Evolutionary conservation across 2,888 invertebrate species (phyloP).

Genomic region (Eupithecia tripunctaria): DNA sequence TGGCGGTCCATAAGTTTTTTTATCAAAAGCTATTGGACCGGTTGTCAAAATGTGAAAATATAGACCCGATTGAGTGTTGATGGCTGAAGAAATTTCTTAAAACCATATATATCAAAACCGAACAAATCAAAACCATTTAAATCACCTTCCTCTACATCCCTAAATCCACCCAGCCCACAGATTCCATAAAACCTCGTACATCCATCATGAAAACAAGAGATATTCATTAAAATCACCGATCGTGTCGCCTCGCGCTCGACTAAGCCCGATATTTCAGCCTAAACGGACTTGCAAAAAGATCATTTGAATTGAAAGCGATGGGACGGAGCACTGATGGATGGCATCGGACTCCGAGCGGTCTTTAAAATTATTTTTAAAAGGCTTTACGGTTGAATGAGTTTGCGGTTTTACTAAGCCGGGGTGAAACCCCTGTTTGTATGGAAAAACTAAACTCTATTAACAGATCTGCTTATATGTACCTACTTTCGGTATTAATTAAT

Average conservation of each 20-base stretch:
- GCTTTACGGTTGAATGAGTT: not conserved
- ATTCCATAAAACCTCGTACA: conserved; percentile 4
- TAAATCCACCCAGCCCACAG: not conserved
- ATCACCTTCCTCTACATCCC: not conserved
- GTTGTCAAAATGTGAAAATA: not conserved
- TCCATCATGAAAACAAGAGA: conserved; percentile 22
- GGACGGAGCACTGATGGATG: conserved; percentile 31
- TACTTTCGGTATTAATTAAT: too few species aligned
- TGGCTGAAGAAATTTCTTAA: not conserved
- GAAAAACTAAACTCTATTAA: too few species aligned
- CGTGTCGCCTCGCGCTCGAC: conserved; percentile 32
- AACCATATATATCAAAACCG: too few species aligned
- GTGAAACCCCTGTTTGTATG: too few species aligned
- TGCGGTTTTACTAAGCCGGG: not conserved
- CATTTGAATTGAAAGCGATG: conserved; percentile 33
- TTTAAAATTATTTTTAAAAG: not conserved
- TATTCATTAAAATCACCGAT: conserved; percentile 28
- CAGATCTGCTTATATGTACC: too few species aligned
- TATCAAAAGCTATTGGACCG: not conserved
- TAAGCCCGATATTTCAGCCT: conserved; percentile 32
- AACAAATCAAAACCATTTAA: too few species aligned
- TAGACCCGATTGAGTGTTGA: not conserved
- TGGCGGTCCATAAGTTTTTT: not conserved
- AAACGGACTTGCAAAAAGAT: conserved; percentile 28
- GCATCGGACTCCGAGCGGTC: conserved; percentile 12